phyloP scores from a whole-genome alignment of 2,888 invertebrate genomes.

The Adineta ricciae region DNA sequence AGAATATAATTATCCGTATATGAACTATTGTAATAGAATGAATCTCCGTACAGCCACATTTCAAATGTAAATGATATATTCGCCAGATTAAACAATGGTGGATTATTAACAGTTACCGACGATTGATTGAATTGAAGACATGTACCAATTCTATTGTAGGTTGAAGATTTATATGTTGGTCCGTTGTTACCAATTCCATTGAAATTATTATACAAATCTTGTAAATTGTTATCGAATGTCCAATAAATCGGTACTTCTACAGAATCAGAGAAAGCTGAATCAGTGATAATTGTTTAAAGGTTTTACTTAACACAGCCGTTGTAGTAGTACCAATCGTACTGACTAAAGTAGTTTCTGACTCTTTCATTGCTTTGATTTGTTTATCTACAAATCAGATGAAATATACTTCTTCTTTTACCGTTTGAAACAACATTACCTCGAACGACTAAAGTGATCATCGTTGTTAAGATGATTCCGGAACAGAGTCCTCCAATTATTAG shows the following conservation, averaged over 20 bases:
- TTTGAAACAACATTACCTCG: too few species aligned
- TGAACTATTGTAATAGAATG: background rate
- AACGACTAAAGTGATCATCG: too few species aligned
- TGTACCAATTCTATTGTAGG: background rate
- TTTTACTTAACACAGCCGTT: too few species aligned
- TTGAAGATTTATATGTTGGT: background rate
- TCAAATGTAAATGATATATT: background rate
- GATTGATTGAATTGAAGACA: background rate
- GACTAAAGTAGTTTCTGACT: too few species aligned
- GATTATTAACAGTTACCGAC: background rate
- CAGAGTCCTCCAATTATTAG: too few species aligned
- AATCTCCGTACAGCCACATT: background rate
- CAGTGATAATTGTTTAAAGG: too few species aligned
- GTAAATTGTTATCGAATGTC: background rate
- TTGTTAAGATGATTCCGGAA: too few species aligned
- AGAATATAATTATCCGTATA: background rate
- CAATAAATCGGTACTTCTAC: background rate
- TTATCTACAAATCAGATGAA: too few species aligned
- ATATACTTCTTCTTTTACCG: too few species aligned
- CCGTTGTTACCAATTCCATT: background rate
- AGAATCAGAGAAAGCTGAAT: too few species aligned
- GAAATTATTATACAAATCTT: background rate
- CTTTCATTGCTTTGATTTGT: too few species aligned
- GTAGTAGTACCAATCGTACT: too few species aligned
- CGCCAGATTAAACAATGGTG: background rate